phyloP scores from a whole-genome alignment of 1,140 invertebrate species.

The Wiebesia pumilae region DNA sequence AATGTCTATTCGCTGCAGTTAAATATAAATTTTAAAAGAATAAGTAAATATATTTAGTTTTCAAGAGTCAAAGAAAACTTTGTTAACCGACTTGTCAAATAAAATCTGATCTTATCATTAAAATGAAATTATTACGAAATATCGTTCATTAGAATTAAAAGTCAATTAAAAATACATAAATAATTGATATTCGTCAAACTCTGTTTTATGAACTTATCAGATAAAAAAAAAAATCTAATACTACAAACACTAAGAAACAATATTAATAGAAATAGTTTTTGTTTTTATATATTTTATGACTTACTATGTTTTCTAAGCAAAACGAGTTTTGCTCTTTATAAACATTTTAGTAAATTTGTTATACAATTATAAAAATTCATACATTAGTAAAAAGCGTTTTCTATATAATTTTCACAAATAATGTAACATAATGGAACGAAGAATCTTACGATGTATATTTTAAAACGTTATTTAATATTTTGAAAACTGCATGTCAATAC shows the following conservation, averaged over 20 bases:
- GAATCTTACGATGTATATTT: neutral
- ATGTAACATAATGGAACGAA: conserved; percentile 6
- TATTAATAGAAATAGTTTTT: neutral
- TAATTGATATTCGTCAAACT: neutral
- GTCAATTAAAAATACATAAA: neutral
- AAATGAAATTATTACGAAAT: neutral
- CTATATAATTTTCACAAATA: conserved; percentile 14
- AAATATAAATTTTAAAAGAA: neutral
- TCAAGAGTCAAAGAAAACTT: neutral
- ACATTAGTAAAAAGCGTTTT: neutral
- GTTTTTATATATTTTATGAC: conserved; percentile 22
- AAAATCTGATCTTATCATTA: neutral
- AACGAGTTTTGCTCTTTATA: neutral
- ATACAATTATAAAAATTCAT: neutral
- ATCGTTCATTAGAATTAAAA: neutral
- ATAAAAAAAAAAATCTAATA: neutral
- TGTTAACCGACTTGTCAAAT: neutral
- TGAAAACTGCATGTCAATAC: conserved; percentile 1
- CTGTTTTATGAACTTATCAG: neutral
- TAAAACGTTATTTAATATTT: conserved; percentile 3
- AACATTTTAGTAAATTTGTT: conserved; percentile 10
- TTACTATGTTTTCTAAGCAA: conserved; percentile 1
- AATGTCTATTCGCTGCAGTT: neutral
- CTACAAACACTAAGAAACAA: neutral
- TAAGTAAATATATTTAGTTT: neutral